phyloP scores from a whole-genome alignment of 1,140 invertebrate species.

The Drosophila pruinosa region DNA sequence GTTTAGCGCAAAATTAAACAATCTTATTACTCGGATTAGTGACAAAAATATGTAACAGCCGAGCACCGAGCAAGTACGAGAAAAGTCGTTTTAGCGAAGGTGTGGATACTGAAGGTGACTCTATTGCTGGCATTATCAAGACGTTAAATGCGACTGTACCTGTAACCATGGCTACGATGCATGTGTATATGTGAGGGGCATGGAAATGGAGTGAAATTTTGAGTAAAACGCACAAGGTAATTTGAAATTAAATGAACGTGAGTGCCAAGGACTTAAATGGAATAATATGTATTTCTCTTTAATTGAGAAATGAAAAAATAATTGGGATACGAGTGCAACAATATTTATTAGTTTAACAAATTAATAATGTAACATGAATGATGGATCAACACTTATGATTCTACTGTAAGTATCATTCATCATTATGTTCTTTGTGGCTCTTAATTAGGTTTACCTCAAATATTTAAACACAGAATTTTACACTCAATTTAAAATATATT shows the following conservation, averaged over 20 bases:
- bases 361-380: neutral
- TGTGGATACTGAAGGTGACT: conserved; percentile 10
- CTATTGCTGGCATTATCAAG: conserved; percentile 22
- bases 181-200: neutral
- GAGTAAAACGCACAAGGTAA: neutral
- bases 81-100: neutral
- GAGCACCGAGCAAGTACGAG: neutral
- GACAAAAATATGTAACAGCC: conserved; percentile 77
- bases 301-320: neutral
- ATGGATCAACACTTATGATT: neutral
- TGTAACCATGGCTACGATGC: conserved; percentile 2
- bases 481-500: conserved; percentile 63
- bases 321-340: no score
- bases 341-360: neutral
- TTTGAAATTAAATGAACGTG: neutral
- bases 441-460: conserved; percentile 66
- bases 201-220: neutral
- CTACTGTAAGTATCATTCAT: no score
- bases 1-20: conserved; percentile 82
- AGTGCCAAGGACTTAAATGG: neutral
- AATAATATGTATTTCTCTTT: neutral
- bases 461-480: conserved; percentile 68
- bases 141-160: conserved; percentile 16
- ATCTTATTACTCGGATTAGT: conserved; percentile 80
- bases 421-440: neutral